Conservation (phyloP, 2,797 vertebrate genomes). For the Emys orbicularis region DNA sequence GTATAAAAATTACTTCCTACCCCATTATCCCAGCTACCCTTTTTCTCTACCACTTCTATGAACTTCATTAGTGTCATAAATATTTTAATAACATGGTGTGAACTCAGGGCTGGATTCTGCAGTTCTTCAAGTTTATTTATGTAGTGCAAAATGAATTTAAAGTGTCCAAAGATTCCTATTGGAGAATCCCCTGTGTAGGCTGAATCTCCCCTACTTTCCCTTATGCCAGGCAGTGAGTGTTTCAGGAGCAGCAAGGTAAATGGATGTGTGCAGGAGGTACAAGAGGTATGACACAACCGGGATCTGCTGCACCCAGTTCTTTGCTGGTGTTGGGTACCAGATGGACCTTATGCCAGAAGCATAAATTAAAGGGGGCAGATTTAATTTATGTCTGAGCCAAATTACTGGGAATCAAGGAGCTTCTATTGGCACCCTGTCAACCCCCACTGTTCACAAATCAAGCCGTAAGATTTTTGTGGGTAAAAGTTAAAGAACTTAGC, state of each 20-base stretch:
- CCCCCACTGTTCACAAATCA: accelerated
- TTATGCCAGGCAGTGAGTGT: background rate
- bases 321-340: background rate
- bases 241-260: background rate
- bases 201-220: background rate
- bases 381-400: accelerated
- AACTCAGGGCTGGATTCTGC: background rate
- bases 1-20: background rate
- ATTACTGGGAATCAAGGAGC: background rate
- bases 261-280: background rate
- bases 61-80: background rate
- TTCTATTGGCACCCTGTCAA: background rate
- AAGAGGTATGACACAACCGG: background rate
- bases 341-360: background rate
- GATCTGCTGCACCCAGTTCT: background rate
- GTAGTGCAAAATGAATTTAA: background rate
- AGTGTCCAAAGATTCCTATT: background rate
- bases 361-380: background rate
- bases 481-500: background rate
- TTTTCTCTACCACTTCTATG: background rate
- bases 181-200: accelerated
- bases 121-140: background rate
- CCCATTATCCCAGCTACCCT: background rate
- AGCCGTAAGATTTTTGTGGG: background rate
- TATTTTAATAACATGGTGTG: background rate